Evolutionary conservation across 1,140 invertebrate genomes (phyloP), one percentile per base, ranked within the genome.

Genomic region (Drosophila auraria): DNA sequence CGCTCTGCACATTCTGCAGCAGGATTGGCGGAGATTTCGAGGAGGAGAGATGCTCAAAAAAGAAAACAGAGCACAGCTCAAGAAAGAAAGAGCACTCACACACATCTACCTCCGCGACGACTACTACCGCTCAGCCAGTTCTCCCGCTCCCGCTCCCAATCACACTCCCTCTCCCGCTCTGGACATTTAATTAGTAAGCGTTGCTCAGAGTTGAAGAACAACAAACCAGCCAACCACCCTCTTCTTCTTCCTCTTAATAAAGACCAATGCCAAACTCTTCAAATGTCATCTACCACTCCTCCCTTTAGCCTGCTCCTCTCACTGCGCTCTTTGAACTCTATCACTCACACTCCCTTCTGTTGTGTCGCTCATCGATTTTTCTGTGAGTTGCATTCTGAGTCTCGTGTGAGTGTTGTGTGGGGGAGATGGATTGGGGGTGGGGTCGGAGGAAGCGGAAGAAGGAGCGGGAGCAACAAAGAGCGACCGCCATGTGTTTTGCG

Each of bases 391-490:
- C 65, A 71, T 71, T 78, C 53, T 42, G 49, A 40, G 61, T 78
- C 54, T 40, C 44, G 11, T 17, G 20, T n/a, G 30, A 11, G 56
- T 20, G 7, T 23, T 58, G 51, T 61, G 75, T 17, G 36, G 7
- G 51, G 38, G 12, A 45, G 25, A 30, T 57, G 62, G 25, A 47
- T 40, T 57, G 17, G 30, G 54, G 38, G 54, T 36, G 51, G 36
- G 38, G 40, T 51, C 56, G 78, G 59, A 62, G 61, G 64, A 76
- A 76, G 57, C 59, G 65, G 51, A 23, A 61, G 70, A 77, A 74
- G 78, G 73, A 84, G 82, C 84, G 71, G 82, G 84, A 89, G 84
- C 82, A 81, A 78, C 84, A 69, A 84, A 89, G 84, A 89, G 84
- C 82, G 87, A 50, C 83, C 72, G 78, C 71, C 83, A 82, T 84